These are phyloP conservation scores for Xestoiulus laeticollis DNA, from an alignment of 2,888 invertebrate genomes.

Conservation along the genomic window DNA sequence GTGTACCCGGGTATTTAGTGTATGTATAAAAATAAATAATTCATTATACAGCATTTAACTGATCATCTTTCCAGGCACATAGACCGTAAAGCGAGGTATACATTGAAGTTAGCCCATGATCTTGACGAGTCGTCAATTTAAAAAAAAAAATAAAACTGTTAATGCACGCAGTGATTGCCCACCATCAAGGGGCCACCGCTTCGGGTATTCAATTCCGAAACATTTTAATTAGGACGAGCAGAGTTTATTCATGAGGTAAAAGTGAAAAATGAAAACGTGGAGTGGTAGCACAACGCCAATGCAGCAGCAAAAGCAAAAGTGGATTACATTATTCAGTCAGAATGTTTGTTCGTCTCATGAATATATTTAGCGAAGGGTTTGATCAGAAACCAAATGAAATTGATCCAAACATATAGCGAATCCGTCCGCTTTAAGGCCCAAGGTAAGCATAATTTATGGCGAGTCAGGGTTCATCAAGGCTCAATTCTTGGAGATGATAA, in stretches of 20 bases:
- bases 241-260: not conserved
- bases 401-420: not conserved
- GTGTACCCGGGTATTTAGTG: too few species aligned
- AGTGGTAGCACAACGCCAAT: not conserved
- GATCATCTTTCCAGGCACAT: too few species aligned
- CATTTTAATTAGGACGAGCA: not conserved
- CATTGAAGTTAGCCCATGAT: too few species aligned
- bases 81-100: too few species aligned
- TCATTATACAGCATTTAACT: too few species aligned
- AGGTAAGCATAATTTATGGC: slow-evolving; percentile 40
- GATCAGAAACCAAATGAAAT: slow-evolving; percentile 3
- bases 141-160: too few species aligned
- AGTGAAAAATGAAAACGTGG: not conserved
- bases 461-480: slow-evolving; percentile 10
- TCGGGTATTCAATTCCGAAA: not conserved
- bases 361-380: not conserved
- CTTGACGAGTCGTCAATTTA: too few species aligned
- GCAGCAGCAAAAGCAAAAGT: not conserved
- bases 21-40: too few species aligned
- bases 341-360: slow-evolving; percentile 19
- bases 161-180: not conserved
- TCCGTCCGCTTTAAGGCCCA: slow-evolving; percentile 15
- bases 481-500: slow-evolving; percentile 23
- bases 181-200: not conserved
- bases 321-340: slow-evolving; percentile 31